Conservation (phyloP, 2,113 vertebrate species). For the Gallinago paraguaiae region DNA sequence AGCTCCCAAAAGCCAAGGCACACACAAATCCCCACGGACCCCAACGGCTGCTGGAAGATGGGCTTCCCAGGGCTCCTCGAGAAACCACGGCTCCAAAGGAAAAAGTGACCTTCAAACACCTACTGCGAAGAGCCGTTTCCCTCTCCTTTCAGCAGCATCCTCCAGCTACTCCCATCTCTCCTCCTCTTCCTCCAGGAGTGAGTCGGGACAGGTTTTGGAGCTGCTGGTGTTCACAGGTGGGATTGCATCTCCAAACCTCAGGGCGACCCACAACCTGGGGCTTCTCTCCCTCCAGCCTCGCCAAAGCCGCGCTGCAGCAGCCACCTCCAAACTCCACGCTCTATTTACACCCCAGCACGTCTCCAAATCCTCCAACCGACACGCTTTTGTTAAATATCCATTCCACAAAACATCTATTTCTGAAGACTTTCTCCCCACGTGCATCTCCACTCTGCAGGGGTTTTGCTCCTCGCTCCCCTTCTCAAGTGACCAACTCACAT, state of each 20-base stretch:
- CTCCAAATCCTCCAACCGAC: background rate
- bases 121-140: accelerated
- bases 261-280: background rate
- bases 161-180: background rate
- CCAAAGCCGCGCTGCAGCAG: background rate
- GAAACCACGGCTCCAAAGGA: background rate
- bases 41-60: accelerated
- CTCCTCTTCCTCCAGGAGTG: accelerated
- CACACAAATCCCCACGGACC: accelerated
- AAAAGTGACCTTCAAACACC: background rate
- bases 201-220: accelerated
- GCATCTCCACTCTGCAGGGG: background rate
- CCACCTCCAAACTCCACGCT: accelerated
- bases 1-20: background rate
- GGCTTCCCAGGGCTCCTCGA: background rate
- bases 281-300: background rate
- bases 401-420: background rate
- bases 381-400: background rate
- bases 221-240: accelerated
- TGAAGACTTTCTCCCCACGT: background rate
- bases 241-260: accelerated
- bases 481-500: background rate
- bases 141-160: background rate
- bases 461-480: background rate
- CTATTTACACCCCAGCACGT: background rate